A percentile compares a stretch with the other conserved stretches of the same genome.
These are phyloP conservation scores for Samia ricini DNA, from an alignment of 1,140 invertebrate species.

Conservation along the genomic window DNA sequence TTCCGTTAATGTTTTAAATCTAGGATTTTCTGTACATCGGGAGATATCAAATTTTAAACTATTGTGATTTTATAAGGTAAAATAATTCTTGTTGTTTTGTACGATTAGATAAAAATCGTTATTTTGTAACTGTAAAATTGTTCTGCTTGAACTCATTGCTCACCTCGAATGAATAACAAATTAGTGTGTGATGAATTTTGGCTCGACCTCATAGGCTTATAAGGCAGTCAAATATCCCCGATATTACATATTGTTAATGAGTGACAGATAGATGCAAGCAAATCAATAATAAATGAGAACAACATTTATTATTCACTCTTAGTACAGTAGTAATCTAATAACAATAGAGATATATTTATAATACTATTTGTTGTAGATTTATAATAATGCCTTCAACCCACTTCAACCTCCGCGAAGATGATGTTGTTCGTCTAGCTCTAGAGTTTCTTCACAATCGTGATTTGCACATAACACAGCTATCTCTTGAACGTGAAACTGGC, in stretches of 20 bases:
- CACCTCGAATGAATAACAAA: constrained; percentile 15
- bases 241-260: no score
- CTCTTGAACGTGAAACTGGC: constrained; percentile 95
- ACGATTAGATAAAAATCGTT: constrained; percentile 14
- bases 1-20: constrained; percentile 40
- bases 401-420: constrained; percentile 91
- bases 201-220: constrained; percentile 19
- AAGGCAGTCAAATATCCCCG: constrained; percentile 24
- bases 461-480: constrained; percentile 93
- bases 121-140: constrained; percentile 40
- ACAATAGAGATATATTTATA: no score
- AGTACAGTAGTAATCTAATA: no score
- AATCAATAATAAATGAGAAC: no score
- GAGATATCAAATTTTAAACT: constrained; percentile 1
- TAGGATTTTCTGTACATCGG: constrained; percentile 23
- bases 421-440: constrained; percentile 92
- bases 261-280: no score
- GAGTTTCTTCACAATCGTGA: constrained; percentile 96
- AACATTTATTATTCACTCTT: no score
- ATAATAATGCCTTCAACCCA: constrained; percentile 86
- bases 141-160: constrained; percentile 18
- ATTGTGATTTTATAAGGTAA: constrained; percentile 15
- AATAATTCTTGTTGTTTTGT: constrained; percentile 21
- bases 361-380: constrained; percentile 37
- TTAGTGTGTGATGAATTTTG: constrained; percentile 11